These are phyloP conservation scores for Enteromius fasciolatus DNA, from an alignment of 2,797 vertebrate genomes.

Conservation along the genomic window DNA sequence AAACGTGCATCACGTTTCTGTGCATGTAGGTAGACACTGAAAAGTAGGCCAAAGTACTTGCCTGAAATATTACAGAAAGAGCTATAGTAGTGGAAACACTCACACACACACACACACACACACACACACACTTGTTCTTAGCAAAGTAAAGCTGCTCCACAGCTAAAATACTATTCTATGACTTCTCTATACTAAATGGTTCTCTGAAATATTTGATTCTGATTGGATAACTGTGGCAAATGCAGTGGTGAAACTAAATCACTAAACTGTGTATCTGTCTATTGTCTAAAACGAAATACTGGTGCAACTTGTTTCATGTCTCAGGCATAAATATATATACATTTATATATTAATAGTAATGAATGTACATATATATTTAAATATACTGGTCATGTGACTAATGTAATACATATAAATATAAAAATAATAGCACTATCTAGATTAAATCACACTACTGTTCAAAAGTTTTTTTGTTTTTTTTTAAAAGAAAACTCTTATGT, in stretches of 20 bases:
- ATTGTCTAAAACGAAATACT: background rate
- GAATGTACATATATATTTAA: background rate
- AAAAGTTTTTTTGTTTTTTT: background rate
- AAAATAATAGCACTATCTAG: too few species aligned
- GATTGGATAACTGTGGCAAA: background rate
- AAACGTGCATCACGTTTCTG: conserved; percentile 75
- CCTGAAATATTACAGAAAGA: background rate
- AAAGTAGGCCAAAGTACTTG: background rate
- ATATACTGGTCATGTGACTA: background rate
- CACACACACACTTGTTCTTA: background rate
- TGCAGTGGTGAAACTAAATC: conserved; percentile 8
- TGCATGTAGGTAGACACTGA: conserved; percentile 28
- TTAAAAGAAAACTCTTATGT: background rate
- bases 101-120: background rate
- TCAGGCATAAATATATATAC: background rate
- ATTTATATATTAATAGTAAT: background rate
- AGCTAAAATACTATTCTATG: background rate
- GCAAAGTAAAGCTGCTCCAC: conserved; percentile 19
- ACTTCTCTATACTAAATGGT: background rate
- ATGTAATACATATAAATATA: background rate
- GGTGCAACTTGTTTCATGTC: background rate
- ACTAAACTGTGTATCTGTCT: background rate
- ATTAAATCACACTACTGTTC: background rate
- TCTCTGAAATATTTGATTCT: background rate
- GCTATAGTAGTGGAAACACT: background rate